Evolutionary conservation across 1,140 invertebrate genomes (phyloP).

Genomic region (Hyles vespertilio): DNA sequence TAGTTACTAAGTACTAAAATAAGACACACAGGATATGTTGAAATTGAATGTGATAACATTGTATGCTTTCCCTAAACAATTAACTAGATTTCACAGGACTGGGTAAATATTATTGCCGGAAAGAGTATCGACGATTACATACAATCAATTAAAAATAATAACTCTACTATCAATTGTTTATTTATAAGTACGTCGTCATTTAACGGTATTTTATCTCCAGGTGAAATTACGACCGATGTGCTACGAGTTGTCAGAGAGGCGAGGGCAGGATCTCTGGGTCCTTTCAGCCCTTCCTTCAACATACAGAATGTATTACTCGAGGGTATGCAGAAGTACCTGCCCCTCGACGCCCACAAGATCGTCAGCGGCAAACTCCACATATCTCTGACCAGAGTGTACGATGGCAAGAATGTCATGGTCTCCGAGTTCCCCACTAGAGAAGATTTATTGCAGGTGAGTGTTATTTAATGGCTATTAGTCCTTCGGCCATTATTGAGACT

Average conservation of each 20-base stretch:
- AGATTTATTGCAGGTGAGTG: constrained; percentile 91
- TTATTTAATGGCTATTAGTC: background rate
- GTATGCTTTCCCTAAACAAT: too few relatives aligned
- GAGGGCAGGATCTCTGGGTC: constrained; percentile 89
- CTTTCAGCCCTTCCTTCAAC: constrained; percentile 97
- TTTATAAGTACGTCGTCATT: too few relatives aligned
- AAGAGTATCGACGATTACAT: too few relatives aligned
- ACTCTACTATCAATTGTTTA: too few relatives aligned
- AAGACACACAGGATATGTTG: too few relatives aligned
- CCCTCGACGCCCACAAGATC: constrained; percentile 92
- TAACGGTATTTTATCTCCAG: constrained; percentile 61
- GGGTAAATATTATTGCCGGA: too few relatives aligned
- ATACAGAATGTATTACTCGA: constrained; percentile 91
- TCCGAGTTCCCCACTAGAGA: constrained; percentile 94
- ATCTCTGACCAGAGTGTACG: constrained; percentile 95
- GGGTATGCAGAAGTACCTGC: constrained; percentile 89
- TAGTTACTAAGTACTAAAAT: too few relatives aligned
- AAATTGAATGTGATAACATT: too few relatives aligned
- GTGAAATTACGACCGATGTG: constrained; percentile 91
- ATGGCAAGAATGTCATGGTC: constrained; percentile 96
- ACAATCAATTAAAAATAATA: too few relatives aligned
- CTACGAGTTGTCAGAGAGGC: constrained; percentile 92
- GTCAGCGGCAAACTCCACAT: constrained; percentile 95
- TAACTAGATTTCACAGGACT: too few relatives aligned
- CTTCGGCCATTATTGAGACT: background rate